Evolutionary conservation across 2,797 vertebrate genomes (phyloP), one percentile per base, ranked within the genome.

Genomic region (Podarcis siculus): DNA sequence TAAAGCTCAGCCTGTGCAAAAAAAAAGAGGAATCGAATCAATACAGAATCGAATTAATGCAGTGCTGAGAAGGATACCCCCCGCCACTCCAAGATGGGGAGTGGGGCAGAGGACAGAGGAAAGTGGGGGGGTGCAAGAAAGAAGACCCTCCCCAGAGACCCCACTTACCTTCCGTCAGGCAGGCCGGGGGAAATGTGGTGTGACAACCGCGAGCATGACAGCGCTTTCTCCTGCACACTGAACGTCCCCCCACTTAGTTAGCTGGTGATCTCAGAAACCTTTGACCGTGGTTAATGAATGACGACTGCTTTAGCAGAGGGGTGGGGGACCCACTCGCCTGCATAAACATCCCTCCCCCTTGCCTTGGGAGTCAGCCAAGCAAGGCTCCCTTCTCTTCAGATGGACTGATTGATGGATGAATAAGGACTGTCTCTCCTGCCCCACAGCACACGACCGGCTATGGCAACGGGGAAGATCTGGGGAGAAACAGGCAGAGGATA

Each of bases 221-320:
- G 12, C 1, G 19, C 17, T 78, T 23, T 49, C 73, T 10, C 55
- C 83, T 55, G 45, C 78, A 32, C 45, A 42, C 42, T 42, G 42
- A 42, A 39, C 10, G 35, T 5, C 1, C 21, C 45, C 8, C 19
- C 45, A 30, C 49, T 69, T 32, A 6, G 37, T 7, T 35, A 37
- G 25, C 77, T 27, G 72, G 55, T 37, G n/a, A 21, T 9, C 10
- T 0, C 37, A 64, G 39, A 86, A 78, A 76, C 72, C 87, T 86
- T 80, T 7, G 27, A 35, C 79, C 87, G 32, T 25, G 79, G 93
- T 94, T 94, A 94, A 94, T 94, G 83, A 92, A 35, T 91, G 89
- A 92, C 86, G 15, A 78, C 1, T 1, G 73, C 35, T 19, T 3
- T 8, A 32, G 9, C 7, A 32, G 73, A 8, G 78, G 83, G 9